phyloP scores from a whole-genome alignment of 2,888 invertebrate genomes.

The Diaperis boleti region DNA sequence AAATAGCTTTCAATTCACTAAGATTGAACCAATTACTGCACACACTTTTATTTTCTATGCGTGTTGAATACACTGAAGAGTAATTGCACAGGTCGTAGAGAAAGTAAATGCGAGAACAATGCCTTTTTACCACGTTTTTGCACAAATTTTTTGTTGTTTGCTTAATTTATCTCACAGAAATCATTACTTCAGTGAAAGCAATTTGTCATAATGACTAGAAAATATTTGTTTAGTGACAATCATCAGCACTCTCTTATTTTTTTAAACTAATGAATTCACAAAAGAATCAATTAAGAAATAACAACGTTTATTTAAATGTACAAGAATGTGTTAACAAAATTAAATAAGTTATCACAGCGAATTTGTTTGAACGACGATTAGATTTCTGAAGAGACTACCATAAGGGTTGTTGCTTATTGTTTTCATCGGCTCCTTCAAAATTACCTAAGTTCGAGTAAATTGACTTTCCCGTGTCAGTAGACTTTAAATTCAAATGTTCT shows the following conservation, averaged over 20 bases:
- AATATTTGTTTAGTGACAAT: not conserved
- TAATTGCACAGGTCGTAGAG: not conserved
- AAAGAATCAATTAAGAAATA: too few relatives aligned
- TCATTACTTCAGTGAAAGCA: not conserved
- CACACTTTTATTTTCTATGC: not conserved
- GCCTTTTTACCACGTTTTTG: not conserved
- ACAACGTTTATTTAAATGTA: too few relatives aligned
- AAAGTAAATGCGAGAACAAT: not conserved
- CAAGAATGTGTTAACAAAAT: constrained; percentile 27
- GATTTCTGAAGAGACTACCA: too few relatives aligned
- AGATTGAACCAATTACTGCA: not conserved
- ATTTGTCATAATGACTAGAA: not conserved
- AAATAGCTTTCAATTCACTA: not conserved
- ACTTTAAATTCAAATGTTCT: constrained; percentile 26
- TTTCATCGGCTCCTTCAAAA: constrained; percentile 26
- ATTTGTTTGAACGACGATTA: too few relatives aligned
- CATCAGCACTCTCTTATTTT: too few relatives aligned
- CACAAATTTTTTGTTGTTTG: not conserved
- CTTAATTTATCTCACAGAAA: not conserved
- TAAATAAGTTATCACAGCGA: constrained; percentile 35
- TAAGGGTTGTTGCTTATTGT: constrained; percentile 12
- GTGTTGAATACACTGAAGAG: not conserved
- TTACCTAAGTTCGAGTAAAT: constrained; percentile 28
- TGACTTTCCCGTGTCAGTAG: not conserved
- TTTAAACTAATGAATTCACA: too few relatives aligned